Conservation (phyloP, 2,113 vertebrate genomes). For the Pao palembangensis region DNA sequence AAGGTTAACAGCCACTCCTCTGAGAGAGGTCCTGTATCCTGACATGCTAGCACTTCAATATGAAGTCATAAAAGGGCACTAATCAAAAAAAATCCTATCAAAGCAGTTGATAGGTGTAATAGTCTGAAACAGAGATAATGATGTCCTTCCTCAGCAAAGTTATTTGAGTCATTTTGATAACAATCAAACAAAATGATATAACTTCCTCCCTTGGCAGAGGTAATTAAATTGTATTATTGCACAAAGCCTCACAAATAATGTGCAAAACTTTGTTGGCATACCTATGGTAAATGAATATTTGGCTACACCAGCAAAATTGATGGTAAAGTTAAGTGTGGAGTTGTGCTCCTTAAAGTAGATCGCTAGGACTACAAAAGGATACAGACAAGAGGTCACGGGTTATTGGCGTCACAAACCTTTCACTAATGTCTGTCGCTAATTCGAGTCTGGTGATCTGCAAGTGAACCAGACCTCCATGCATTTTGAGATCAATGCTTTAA, state of each 20-base stretch:
- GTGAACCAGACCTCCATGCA: conserved; percentile 10
- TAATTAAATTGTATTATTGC: too few relatives aligned
- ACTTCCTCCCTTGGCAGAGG: too few relatives aligned
- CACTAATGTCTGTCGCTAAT: conserved; percentile 34
- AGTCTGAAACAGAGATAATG: conserved; percentile 21
- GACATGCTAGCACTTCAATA: conserved; percentile 55
- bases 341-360: too few relatives aligned
- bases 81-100: conserved; percentile 13
- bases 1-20: conserved; percentile 76
- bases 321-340: too few relatives aligned
- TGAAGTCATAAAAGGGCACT: conserved; percentile 37
- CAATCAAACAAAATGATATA: too few relatives aligned
- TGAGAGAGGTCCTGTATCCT: conserved; percentile 78
- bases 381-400: background rate
- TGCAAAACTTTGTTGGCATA: too few relatives aligned
- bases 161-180: too few relatives aligned
- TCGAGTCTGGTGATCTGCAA: conserved; percentile 43
- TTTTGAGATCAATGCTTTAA: too few relatives aligned
- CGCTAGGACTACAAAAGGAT: conserved; percentile 25
- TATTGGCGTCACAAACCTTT: conserved; percentile 9
- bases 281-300: too few relatives aligned
- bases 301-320: too few relatives aligned
- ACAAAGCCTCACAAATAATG: too few relatives aligned
- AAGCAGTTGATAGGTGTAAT: conserved; percentile 18
- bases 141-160: too few relatives aligned